Evolutionary conservation across 2,113 vertebrate genomes (phyloP).

Genomic region (Phylloscopus trochiloides): DNA sequence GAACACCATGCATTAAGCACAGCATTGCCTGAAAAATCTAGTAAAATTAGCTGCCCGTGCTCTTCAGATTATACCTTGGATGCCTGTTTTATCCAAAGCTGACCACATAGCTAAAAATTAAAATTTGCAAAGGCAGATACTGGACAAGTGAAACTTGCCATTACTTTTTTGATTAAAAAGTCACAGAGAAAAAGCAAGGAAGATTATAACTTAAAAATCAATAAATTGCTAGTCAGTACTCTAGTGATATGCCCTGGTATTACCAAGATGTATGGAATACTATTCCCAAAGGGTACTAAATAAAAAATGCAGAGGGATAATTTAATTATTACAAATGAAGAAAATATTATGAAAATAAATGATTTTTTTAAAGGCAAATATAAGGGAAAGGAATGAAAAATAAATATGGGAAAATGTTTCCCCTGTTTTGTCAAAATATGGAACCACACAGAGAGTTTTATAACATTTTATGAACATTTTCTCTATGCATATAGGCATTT

Average conservation of each 20-base stretch:
- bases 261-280: background rate
- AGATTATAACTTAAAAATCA: background rate
- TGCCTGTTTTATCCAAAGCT: background rate
- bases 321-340: background rate
- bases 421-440: background rate
- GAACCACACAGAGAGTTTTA: background rate
- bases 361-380: background rate
- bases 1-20: background rate
- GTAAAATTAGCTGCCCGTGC: background rate
- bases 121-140: background rate
- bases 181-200: background rate
- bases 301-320: background rate
- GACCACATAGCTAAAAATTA: background rate
- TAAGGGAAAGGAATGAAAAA: background rate
- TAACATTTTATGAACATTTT: background rate
- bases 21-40: background rate
- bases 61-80: background rate
- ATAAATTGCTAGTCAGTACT: background rate
- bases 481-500: background rate
- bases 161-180: background rate
- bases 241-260: background rate
- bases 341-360: background rate
- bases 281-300: background rate
- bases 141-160: background rate
- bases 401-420: background rate